Conservation (phyloP, 1,140 invertebrate genomes). For the Macrostomum lignano region DNA sequence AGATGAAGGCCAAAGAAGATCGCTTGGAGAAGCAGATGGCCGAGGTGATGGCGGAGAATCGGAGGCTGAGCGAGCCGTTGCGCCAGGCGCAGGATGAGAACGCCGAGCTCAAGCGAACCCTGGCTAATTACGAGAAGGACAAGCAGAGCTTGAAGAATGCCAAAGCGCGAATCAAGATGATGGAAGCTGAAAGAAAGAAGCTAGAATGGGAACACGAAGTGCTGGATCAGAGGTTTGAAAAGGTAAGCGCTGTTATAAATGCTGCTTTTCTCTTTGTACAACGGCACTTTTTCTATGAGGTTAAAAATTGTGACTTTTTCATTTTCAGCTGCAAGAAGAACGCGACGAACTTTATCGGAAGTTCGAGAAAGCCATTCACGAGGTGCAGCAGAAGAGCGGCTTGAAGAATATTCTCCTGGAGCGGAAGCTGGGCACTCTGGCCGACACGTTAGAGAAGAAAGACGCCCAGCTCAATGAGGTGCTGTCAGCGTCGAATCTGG, state of each 20-base stretch:
- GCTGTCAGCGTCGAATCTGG: slow-evolving; percentile 33
- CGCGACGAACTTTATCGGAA: slow-evolving; percentile 44
- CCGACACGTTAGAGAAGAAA: slow-evolving; percentile 38
- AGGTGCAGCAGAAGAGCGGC: slow-evolving; percentile 51
- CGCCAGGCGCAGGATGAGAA: slow-evolving; percentile 38
- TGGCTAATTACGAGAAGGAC: slow-evolving; percentile 51
- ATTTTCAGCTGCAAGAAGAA: slow-evolving; percentile 36
- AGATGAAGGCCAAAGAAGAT: slow-evolving; percentile 47
- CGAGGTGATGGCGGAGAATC: slow-evolving; percentile 40
- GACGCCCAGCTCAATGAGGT: slow-evolving; percentile 40
- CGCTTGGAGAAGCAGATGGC: slow-evolving; percentile 39
- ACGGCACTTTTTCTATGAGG: too few species aligned
- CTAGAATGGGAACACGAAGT: slow-evolving; percentile 36
- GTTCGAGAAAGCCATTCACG: slow-evolving; percentile 48
- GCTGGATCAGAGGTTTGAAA: slow-evolving; percentile 44
- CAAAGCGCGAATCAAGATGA: slow-evolving; percentile 31
- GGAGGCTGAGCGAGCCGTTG: slow-evolving; percentile 39
- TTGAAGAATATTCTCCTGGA: slow-evolving; percentile 44
- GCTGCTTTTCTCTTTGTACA: slow-evolving; percentile 7
- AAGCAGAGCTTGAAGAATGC: slow-evolving; percentile 32
- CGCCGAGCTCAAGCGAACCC: slow-evolving; percentile 38
- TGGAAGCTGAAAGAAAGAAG: slow-evolving; percentile 41
- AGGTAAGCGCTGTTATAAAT: slow-evolving; percentile 25
- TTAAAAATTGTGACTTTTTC: slow-evolving; percentile 3
- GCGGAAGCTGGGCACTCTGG: slow-evolving; percentile 39